Base-by-base conservation (phyloP, 2,797 vertebrate genomes). In the Alcedo quadribrachys region DNA sequence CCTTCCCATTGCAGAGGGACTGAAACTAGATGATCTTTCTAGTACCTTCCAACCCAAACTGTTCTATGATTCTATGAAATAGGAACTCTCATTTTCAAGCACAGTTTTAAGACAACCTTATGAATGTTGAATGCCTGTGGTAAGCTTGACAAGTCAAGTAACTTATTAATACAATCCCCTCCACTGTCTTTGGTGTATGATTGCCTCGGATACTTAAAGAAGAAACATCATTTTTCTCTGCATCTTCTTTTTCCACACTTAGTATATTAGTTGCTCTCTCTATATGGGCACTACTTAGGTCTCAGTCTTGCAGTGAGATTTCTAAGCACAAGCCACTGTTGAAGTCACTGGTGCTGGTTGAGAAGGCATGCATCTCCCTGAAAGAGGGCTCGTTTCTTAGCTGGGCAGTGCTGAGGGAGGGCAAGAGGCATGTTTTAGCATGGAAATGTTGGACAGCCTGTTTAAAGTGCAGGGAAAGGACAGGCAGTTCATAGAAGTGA, bases 121-220 rank as follows among this genome's bases (percentile, higher is more conserved):
- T 83, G 54, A 85, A 65, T 55, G 24, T 61, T 77, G 69, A 78
- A 92, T 87, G 51, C 37, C 60, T 89, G 69, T 89, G 58, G 53
- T 85, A 71, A 77, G 33, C 57, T 68, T 85, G 71, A 62, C 57
- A 74, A 81, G 46, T 81, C 32, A 53, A 45, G 9, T 55, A 57
- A 62, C 54, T 85, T 89, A 14, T 61, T 89, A n/a, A 62, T 65
- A 62, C 33, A 68, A 2, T 71, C 37, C 24, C 37, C 12, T 92
- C 87, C 30, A 18, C 50, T 24, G 2, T 85, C 19, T 74, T 75
- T 65, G 33, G 27, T 14, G 1, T 71, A 43, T 69, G 19, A 69
- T 35, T 85, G 50, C 27, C 33, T 87, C 37, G 46, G 4, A 32
- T 85, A 35, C 55, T 81, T 80, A 35, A 73, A 54, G 13, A 10